phyloP scores from a whole-genome alignment of 2,888 invertebrate genomes.

The Parnassius mnemosyne region DNA sequence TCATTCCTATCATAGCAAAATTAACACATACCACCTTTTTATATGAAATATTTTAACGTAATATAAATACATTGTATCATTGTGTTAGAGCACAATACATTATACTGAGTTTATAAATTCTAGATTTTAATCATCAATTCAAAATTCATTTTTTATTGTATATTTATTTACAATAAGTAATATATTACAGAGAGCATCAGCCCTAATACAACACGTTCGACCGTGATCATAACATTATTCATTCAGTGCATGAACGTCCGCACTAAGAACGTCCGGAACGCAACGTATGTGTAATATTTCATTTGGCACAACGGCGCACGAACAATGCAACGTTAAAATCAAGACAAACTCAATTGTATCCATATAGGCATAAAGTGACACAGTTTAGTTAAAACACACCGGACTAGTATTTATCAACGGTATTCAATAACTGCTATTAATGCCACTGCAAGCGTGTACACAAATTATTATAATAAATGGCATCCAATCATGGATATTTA shows the following conservation, averaged over 20 bases:
- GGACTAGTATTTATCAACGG: neutral
- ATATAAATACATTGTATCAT: too few species aligned
- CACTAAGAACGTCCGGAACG: conserved; percentile 17
- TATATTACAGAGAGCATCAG: neutral
- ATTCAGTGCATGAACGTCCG: conserved; percentile 24
- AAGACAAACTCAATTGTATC: conserved; percentile 37
- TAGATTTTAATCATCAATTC: too few species aligned
- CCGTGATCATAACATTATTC: conserved; percentile 8
- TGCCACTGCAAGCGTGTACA: conserved; percentile 68
- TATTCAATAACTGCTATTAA: conserved; percentile 56
- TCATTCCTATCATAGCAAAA: too few species aligned
- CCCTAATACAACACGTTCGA: neutral
- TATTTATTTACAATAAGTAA: too few species aligned
- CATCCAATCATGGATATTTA: conserved; percentile 54
- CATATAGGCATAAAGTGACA: too few species aligned
- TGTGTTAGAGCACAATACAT: too few species aligned
- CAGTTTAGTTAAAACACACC: neutral
- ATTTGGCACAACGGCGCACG: conserved; percentile 21
- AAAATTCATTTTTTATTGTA: too few species aligned
- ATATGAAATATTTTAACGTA: too few species aligned
- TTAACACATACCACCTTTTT: too few species aligned
- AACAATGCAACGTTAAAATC: conserved; percentile 29
- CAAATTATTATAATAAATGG: conserved; percentile 65
- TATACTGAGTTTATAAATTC: too few species aligned
- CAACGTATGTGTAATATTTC: conserved; percentile 17